phyloP scores from a whole-genome alignment of 1,140 invertebrate genomes.

The Drosophila leontia region DNA sequence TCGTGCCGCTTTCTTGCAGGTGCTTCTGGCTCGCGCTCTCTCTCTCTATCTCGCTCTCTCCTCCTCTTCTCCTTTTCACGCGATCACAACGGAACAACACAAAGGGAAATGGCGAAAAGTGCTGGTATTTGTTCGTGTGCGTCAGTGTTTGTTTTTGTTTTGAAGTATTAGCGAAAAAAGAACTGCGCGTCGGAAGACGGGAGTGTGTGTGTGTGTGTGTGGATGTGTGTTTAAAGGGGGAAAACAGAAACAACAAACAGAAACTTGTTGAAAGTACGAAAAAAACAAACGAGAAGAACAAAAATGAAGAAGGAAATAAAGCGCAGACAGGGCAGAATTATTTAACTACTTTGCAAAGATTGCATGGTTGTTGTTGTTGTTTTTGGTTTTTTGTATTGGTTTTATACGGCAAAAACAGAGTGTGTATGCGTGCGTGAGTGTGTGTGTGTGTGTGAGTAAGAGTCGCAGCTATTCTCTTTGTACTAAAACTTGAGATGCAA shows the following conservation, averaged over 20 bases:
- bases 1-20: constrained; percentile 56
- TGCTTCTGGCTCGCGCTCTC: constrained; percentile 33
- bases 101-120: constrained; percentile 52
- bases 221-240: constrained; percentile 25
- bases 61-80: constrained; percentile 1
- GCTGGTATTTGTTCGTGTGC: constrained; percentile 37
- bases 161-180: constrained; percentile 75
- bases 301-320: constrained; percentile 81
- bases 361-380: constrained; percentile 70
- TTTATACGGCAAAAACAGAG: constrained; percentile 23
- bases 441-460: constrained; percentile 18
- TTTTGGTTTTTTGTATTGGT: constrained; percentile 38
- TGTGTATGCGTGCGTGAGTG: constrained; percentile 1
- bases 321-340: constrained; percentile 82
- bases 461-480: constrained; percentile 28
- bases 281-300: constrained; percentile 61
- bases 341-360: constrained; percentile 82
- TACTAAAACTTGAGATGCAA: constrained; percentile 42
- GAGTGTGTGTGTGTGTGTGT: constrained; percentile 13
- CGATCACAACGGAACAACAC: constrained; percentile 20
- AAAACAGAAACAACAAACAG: constrained; percentile 49
- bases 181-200: constrained; percentile 64
- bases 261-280: constrained; percentile 76
- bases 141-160: constrained; percentile 48
- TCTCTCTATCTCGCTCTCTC: constrained; percentile 9